A percentile compares a stretch with the other conserved stretches of the same genome.
Evolutionary conservation across 2,113 vertebrate species (phyloP).

Genomic region (Recurvirostra avosetta): DNA sequence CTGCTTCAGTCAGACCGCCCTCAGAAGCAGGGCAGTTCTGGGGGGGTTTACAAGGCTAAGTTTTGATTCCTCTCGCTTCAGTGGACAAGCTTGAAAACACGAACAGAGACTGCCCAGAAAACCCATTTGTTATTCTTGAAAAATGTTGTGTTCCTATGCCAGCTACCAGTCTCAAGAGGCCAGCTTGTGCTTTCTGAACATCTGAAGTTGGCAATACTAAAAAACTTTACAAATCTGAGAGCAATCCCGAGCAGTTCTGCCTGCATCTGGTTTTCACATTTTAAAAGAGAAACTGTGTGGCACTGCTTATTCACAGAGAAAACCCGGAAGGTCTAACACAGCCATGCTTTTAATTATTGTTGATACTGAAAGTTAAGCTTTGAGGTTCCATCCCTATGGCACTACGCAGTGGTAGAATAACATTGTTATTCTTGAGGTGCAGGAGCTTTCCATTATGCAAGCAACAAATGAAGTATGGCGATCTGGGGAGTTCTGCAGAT

Average conservation of each 20-base stretch:
- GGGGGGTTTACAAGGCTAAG: neutral
- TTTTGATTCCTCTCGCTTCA: neutral
- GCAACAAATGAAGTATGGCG: neutral
- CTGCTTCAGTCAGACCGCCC: neutral
- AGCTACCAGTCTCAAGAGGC: neutral
- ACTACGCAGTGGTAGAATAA: neutral
- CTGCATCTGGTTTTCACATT: neutral
- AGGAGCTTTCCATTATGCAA: neutral
- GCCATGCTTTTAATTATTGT: neutral
- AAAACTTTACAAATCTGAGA: neutral
- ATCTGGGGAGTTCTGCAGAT: neutral
- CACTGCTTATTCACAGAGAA: neutral
- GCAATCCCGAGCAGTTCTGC: neutral
- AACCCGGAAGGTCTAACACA: neutral
- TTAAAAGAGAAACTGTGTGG: neutral
- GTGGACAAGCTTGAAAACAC: neutral
- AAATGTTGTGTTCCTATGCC: neutral
- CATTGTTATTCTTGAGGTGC: neutral
- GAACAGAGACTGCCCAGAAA: neutral
- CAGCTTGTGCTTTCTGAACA: neutral
- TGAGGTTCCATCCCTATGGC: neutral
- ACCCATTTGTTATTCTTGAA: neutral
- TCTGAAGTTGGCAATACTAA: neutral
- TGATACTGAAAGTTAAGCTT: neutral
- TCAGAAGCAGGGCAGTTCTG: neutral